A percentile compares a stretch with the other conserved stretches of the same genome.
phyloP scores from a whole-genome alignment of 2,113 vertebrate species.

The Artemisiospiza belli region DNA sequence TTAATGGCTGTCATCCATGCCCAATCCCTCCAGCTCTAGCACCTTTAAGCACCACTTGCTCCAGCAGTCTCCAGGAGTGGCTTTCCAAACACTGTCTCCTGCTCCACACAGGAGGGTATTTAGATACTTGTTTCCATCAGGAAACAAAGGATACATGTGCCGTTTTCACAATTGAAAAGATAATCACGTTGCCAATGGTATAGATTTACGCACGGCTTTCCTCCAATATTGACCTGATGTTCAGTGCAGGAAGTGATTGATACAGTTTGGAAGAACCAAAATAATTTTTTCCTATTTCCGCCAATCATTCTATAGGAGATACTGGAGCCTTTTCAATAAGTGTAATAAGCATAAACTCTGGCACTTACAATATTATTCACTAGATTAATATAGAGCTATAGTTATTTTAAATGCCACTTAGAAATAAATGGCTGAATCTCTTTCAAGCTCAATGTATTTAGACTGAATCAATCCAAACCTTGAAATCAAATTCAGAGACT shows the following conservation, averaged over 20 bases:
- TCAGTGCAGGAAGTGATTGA: slow-evolving; percentile 31
- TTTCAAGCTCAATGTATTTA: slow-evolving; percentile 65
- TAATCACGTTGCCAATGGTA: slow-evolving; percentile 18
- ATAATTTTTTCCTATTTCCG: slow-evolving; percentile 61
- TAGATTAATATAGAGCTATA: slow-evolving; percentile 74
- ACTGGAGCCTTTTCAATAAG: slow-evolving; percentile 72
- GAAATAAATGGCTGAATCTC: slow-evolving; percentile 74
- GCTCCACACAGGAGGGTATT: not conserved
- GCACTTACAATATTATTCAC: slow-evolving; percentile 73
- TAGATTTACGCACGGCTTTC: slow-evolving; percentile 1
- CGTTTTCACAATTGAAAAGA: slow-evolving; percentile 45
- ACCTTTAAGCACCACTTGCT: not conserved
- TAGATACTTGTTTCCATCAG: not conserved
- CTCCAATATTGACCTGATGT: not conserved
- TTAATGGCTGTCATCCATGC: not conserved
- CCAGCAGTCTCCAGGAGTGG: not conserved
- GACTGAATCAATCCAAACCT: slow-evolving; percentile 67
- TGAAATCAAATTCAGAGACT: slow-evolving; percentile 75
- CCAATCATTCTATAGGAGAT: slow-evolving; percentile 71
- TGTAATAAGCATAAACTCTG: slow-evolving; percentile 77
- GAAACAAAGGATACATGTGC: not conserved
- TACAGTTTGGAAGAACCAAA: slow-evolving; percentile 70
- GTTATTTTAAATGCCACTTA: slow-evolving; percentile 72
- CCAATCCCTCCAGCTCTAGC: not conserved
- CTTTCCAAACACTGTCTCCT: not conserved